phyloP scores from a whole-genome alignment of 2,888 invertebrate genomes.

The Oegoconia quadripuncta region DNA sequence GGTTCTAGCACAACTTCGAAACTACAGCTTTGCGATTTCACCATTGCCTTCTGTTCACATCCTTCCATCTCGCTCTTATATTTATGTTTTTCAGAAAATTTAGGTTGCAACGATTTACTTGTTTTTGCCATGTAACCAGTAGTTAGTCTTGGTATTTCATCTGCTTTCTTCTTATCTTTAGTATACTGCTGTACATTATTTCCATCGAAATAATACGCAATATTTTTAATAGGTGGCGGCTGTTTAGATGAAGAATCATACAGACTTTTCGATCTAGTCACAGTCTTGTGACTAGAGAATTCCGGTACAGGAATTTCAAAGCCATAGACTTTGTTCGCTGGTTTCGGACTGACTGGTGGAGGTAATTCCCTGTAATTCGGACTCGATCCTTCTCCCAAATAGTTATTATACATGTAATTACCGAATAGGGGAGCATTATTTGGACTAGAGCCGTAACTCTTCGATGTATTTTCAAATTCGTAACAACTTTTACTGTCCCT shows the following conservation, averaged over 20 bases:
- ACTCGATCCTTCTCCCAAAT: conserved; percentile 42
- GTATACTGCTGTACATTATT: conserved; percentile 61
- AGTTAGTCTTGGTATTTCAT: conserved; percentile 80
- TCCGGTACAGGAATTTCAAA: conserved; percentile 59
- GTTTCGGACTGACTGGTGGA: conserved; percentile 36
- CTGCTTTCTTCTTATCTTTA: conserved; percentile 58
- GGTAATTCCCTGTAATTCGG: conserved; percentile 44
- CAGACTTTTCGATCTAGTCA: conserved; percentile 67
- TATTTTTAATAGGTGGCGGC: conserved; percentile 64
- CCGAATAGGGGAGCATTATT: conserved; percentile 76
- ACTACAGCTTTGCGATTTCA: conserved; percentile 74
- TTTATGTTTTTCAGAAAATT: conserved; percentile 62
- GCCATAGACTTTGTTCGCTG: conserved; percentile 56
- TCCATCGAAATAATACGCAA: conserved; percentile 74
- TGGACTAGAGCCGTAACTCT: conserved; percentile 82
- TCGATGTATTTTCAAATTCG: conserved; percentile 76
- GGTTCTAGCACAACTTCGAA: conserved; percentile 75
- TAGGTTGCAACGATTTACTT: conserved; percentile 65
- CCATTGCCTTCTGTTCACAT: conserved; percentile 62
- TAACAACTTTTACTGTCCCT: conserved; percentile 70
- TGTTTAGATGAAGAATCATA: conserved; percentile 63
- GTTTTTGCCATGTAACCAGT: conserved; percentile 75
- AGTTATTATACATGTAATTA: conserved; percentile 77
- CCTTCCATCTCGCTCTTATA: conserved; percentile 69
- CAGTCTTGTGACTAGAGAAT: conserved; percentile 59